Conservation (phyloP, 2,888 invertebrate genomes). For the Allolobophora icterica region DNA sequence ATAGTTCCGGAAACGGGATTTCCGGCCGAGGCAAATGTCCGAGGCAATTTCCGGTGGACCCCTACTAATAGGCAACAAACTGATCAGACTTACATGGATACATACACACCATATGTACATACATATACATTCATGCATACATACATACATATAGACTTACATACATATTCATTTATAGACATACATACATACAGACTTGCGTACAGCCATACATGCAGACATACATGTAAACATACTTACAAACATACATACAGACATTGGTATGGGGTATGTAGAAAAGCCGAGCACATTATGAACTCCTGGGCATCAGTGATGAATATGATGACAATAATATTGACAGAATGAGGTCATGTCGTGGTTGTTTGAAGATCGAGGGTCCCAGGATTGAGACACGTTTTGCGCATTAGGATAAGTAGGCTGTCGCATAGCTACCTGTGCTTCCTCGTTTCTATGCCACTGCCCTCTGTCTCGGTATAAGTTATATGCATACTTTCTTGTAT, state of each 20-base stretch:
- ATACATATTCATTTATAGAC: not conserved
- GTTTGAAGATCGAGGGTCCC: not conserved
- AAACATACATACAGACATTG: conserved; percentile 30
- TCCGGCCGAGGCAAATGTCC: no score
- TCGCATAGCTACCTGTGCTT: no score
- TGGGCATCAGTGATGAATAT: not conserved
- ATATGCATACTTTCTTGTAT: no score
- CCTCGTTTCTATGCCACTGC: no score
- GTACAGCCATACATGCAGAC: not conserved
- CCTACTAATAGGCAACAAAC: no score
- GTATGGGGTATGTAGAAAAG: not conserved
- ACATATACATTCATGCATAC: conserved; percentile 28
- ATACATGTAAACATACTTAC: conserved; percentile 12
- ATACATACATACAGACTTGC: conserved; percentile 28
- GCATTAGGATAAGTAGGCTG: not conserved
- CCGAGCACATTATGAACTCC: not conserved
- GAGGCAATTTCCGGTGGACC: no score
- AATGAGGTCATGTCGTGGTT: conserved; percentile 1
- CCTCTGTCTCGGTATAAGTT: no score
- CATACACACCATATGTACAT: no score
- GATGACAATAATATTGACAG: not conserved
- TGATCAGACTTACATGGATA: no score
- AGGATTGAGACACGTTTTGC: not conserved
- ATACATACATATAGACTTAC: no score
- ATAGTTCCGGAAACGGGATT: no score